A percentile compares a stretch with the other conserved stretches of the same genome.
Evolutionary conservation across 2,888 invertebrate species (phyloP).

Genomic region (Mesopsocus fuscifrons): DNA sequence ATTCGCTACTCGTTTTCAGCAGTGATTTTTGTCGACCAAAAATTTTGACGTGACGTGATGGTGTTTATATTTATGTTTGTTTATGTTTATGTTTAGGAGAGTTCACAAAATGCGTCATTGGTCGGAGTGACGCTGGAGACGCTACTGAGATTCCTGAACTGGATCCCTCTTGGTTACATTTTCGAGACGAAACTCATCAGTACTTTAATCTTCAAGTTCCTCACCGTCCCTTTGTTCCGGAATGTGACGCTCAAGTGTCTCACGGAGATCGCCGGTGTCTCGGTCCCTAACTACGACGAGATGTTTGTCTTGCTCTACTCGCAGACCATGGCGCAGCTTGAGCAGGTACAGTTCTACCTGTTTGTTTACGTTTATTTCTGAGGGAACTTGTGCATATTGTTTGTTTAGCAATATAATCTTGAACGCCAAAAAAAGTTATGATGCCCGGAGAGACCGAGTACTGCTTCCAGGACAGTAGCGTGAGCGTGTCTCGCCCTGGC

Average conservation of each 20-base stretch:
- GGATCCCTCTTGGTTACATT: conserved; percentile 99
- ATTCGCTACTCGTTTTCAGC: too few relatives aligned
- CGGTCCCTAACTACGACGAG: conserved; percentile 72
- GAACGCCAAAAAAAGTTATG: too few relatives aligned
- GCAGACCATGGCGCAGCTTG: conserved; percentile 81
- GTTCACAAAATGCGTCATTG: conserved; percentile 90
- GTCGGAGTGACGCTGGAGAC: conserved; percentile 95
- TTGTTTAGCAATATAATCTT: too few relatives aligned
- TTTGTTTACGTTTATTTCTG: conserved; percentile 1
- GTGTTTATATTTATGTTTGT: too few relatives aligned
- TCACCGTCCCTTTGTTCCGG: conserved; percentile 92
- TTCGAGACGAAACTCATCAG: conserved; percentile 96
- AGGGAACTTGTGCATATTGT: too few relatives aligned
- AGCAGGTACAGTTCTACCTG: conserved; percentile 29
- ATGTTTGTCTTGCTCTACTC: conserved; percentile 80
- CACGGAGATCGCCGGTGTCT: conserved; percentile 89
- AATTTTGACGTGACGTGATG: too few relatives aligned
- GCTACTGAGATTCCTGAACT: conserved; percentile 86
- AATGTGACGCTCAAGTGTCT: conserved; percentile 97
- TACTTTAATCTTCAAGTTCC: conserved; percentile 88
- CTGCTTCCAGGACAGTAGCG: too few relatives aligned
- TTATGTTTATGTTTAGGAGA: conserved; percentile 43
- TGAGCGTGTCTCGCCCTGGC: too few relatives aligned
- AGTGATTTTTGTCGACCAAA: too few relatives aligned
- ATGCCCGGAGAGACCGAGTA: too few relatives aligned